phyloP scores from a whole-genome alignment of 2,888 invertebrate species.

The Incurvaria masculella region DNA sequence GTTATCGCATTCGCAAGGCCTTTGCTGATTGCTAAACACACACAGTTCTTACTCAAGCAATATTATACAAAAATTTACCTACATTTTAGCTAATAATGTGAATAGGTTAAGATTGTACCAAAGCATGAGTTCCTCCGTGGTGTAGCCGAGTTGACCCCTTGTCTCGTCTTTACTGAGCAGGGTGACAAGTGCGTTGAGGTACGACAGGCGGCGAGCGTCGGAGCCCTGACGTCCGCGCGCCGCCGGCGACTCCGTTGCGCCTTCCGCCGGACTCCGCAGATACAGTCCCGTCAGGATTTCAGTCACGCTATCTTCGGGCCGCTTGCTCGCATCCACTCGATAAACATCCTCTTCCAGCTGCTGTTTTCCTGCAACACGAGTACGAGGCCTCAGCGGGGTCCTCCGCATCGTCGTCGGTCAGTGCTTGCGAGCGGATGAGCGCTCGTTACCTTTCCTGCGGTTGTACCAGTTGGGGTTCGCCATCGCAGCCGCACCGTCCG shows the following conservation, averaged over 20 bases:
- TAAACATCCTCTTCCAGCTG: constrained; percentile 60
- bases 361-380: constrained; percentile 44
- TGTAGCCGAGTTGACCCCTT: constrained; percentile 64
- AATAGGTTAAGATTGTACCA: too few species aligned
- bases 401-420: constrained; percentile 8
- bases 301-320: constrained; percentile 61
- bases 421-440: constrained; percentile 11
- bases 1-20: too few species aligned
- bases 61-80: too few species aligned
- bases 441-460: constrained; percentile 48
- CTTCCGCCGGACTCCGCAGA: constrained; percentile 49
- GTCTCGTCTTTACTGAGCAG: constrained; percentile 65
- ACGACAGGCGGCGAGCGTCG: constrained; percentile 77
- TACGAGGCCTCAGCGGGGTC: constrained; percentile 1
- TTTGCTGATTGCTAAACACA: too few species aligned
- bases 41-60: too few species aligned
- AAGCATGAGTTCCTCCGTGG: constrained; percentile 75
- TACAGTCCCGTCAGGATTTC: constrained; percentile 54
- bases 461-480: constrained; percentile 46
- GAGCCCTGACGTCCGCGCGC: constrained; percentile 57
- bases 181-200: constrained; percentile 86
- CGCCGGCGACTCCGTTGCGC: constrained; percentile 46
- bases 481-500: constrained; percentile 50
- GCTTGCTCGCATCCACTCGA: constrained; percentile 58
- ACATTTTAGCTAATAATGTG: too few species aligned